Percentiles rank a stretch among this genome's conserved stretches.
phyloP scores from a whole-genome alignment of 2,797 vertebrate species.

The Spinibarbus caldwelli region DNA sequence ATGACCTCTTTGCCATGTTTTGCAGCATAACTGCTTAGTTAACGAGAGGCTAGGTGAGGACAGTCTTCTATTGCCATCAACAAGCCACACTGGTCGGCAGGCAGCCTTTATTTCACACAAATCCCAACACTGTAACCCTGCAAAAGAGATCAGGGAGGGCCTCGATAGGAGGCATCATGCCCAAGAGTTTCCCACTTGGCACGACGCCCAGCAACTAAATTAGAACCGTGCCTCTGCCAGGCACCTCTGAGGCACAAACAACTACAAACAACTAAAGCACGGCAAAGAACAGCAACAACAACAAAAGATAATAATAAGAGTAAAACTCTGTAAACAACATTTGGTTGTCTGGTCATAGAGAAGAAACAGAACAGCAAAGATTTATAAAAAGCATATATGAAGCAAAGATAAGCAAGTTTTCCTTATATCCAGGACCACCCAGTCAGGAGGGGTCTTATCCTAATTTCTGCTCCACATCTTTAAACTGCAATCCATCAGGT shows the following conservation, averaged over 20 bases:
- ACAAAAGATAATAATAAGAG: background rate
- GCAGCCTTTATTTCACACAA: background rate
- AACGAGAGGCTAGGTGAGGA: background rate
- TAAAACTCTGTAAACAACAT: background rate
- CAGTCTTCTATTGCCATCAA: background rate
- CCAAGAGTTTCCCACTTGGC: constrained; percentile 58
- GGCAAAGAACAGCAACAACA: background rate
- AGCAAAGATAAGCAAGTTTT: constrained; percentile 67
- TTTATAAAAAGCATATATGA: constrained; percentile 33
- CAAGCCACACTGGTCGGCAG: background rate
- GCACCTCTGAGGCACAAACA: constrained; percentile 49
- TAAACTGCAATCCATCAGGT: background rate
- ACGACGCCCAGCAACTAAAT: constrained; percentile 51
- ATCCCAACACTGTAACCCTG: background rate
- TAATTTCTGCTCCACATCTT: background rate
- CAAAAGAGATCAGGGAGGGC: constrained; percentile 29
- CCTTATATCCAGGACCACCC: constrained; percentile 63
- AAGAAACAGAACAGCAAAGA: constrained; percentile 11
- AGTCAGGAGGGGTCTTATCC: constrained; percentile 39
- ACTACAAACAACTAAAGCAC: constrained; percentile 27
- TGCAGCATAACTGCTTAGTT: background rate
- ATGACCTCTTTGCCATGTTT: background rate
- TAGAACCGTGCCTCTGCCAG: constrained; percentile 49
- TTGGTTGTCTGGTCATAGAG: background rate
- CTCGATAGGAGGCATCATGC: constrained; percentile 22